These are phyloP conservation scores for Cliona cf. orientalis DNA, from an alignment of 37 sponge, comb jelly and placozoan species.

Conservation along the genomic window DNA sequence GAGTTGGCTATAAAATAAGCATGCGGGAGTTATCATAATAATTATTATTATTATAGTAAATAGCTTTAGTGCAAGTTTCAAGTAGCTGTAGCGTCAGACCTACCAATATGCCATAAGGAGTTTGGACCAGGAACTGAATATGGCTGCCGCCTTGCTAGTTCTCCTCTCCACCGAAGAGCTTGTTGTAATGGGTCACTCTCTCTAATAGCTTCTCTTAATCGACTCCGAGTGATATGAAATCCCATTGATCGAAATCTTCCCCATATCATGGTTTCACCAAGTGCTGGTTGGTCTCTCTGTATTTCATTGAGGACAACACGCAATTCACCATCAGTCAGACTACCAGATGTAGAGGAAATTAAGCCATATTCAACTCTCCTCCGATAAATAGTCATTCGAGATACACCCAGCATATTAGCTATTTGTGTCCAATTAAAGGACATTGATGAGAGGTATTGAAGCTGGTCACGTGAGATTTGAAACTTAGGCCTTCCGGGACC, in stretches of 20 bases:
- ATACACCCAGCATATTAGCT: constrained; percentile 45
- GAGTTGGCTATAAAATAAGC: too few relatives aligned
- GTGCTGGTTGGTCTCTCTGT: constrained; percentile 5
- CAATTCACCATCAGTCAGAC: constrained; percentile 19
- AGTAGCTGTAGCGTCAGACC: too few relatives aligned
- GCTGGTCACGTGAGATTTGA: constrained; percentile 6
- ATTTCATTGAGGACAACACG: not conserved
- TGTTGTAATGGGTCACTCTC: constrained; percentile 7
- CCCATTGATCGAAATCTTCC: constrained; percentile 28
- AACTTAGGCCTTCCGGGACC: constrained; percentile 33
- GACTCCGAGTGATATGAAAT: not conserved
- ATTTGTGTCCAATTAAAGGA: constrained; percentile 59
- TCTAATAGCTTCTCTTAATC: not conserved
- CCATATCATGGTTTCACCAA: constrained; percentile 49
- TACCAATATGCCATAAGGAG: constrained; percentile 80
- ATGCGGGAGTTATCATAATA: too few relatives aligned
- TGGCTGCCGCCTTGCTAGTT: constrained; percentile 18
- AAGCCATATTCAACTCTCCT: constrained; percentile 39
- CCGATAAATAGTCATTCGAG: constrained; percentile 45
- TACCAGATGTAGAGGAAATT: not conserved
- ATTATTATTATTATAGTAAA: too few relatives aligned
- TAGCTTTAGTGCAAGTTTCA: too few relatives aligned
- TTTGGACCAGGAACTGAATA: constrained; percentile 73
- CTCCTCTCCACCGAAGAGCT: constrained; percentile 35
- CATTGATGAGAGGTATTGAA: constrained; percentile 45